Conservation (phyloP, 2,797 vertebrate species). For the Artibeus lituratus region DNA sequence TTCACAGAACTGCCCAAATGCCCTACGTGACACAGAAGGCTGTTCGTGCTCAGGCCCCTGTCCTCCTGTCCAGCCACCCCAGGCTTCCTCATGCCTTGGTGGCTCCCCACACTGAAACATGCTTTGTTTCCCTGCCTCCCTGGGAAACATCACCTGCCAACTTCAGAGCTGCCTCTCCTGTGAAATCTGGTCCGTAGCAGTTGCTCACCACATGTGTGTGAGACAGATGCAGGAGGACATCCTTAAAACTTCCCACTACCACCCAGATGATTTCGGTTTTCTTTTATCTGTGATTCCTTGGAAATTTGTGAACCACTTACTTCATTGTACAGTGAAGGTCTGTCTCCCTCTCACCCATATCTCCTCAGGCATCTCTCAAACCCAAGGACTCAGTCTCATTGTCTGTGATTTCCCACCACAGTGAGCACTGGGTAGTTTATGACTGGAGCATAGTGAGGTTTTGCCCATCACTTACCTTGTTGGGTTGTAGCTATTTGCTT, state of each 20-base stretch:
- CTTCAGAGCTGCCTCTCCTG: background rate
- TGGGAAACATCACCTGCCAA: background rate
- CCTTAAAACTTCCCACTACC: background rate
- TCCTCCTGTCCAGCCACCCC: too few species aligned
- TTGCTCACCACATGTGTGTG: fast-evolving
- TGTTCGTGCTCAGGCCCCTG: background rate
- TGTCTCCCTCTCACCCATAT: background rate
- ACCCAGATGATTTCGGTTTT: background rate
- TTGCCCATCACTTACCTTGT: background rate
- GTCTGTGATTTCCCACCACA: background rate
- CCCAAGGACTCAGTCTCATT: background rate
- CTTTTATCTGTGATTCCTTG: background rate
- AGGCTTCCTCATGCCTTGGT: background rate
- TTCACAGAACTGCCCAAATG: background rate
- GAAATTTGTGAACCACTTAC: background rate
- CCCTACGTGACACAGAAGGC: background rate
- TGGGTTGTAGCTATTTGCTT: background rate
- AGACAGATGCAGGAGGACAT: background rate
- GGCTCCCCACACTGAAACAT: background rate
- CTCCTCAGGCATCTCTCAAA: background rate
- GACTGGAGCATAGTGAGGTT: background rate
- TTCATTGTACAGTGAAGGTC: background rate
- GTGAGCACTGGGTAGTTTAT: background rate
- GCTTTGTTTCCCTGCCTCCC: background rate
- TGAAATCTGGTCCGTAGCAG: background rate